A percentile compares a stretch with the other conserved stretches of the same genome.
Evolutionary conservation across 1,140 invertebrate genomes (phyloP).

Genomic region (Neuroterus valhalla): DNA sequence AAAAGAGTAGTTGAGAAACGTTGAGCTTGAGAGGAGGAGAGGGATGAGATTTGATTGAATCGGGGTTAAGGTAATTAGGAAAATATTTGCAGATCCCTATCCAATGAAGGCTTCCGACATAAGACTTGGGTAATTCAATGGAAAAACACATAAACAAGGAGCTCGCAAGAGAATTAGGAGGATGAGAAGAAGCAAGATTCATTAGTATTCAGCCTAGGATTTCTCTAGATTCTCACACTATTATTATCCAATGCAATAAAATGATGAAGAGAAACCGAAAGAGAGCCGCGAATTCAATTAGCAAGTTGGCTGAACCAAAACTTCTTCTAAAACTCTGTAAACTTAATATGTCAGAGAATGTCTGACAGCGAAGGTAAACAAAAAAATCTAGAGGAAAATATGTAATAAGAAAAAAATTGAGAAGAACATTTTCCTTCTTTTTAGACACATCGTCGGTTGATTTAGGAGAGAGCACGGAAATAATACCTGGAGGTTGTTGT

Average conservation of each 20-base stretch:
- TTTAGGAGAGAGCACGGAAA: no score
- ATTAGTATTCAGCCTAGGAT: constrained; percentile 41
- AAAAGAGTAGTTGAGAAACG: no score
- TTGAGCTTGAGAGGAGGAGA: no score
- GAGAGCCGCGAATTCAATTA: constrained; percentile 57
- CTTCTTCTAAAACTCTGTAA: constrained; percentile 45
- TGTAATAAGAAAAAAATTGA: no score
- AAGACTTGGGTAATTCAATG: background rate
- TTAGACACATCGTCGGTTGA: no score
- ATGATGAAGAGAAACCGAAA: constrained; percentile 53
- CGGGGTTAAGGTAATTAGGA: no score
- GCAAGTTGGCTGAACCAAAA: constrained; percentile 49
- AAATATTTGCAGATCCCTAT: constrained; percentile 4
- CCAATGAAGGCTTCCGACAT: background rate
- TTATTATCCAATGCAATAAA: constrained; percentile 46
- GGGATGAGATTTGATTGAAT: no score
- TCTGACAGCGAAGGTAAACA: constrained; percentile 49
- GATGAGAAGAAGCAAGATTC: background rate
- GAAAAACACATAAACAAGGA: background rate
- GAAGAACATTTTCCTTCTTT: no score
- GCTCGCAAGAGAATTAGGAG: constrained; percentile 4
- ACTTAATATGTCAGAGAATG: constrained; percentile 42
- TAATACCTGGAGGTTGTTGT: no score
- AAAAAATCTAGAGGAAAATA: background rate
- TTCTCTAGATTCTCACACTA: constrained; percentile 10